Evolutionary conservation across 2,113 vertebrate species (phyloP).

Genomic region (Cyanocitta stelleri): DNA sequence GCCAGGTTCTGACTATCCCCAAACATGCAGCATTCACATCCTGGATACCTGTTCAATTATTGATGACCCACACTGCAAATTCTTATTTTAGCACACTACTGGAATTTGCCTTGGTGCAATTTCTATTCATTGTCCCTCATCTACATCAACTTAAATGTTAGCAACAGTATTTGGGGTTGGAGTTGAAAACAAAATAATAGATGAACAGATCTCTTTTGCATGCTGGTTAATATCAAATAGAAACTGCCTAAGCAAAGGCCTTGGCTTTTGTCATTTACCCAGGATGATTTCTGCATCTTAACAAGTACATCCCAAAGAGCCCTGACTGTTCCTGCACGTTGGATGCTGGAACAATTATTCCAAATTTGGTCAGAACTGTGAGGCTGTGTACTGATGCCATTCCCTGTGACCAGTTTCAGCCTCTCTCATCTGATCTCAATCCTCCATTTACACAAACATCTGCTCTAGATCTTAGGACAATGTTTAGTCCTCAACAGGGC

Average conservation of each 20-base stretch:
- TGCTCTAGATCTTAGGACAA: not conserved
- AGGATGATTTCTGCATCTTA: not conserved
- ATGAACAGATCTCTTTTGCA: not conserved
- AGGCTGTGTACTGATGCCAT: not conserved
- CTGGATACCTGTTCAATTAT: not conserved
- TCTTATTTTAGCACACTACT: not conserved
- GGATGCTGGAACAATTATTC: not conserved
- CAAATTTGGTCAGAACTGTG: not conserved
- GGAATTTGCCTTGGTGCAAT: not conserved
- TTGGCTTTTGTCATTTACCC: not conserved
- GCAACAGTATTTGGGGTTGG: not conserved
- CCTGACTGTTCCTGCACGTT: not conserved
- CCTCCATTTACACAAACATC: not conserved
- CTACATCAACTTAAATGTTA: not conserved
- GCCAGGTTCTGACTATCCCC: not conserved
- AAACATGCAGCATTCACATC: no score
- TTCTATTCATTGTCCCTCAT: not conserved
- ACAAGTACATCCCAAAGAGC: not conserved
- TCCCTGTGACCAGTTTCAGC: not conserved
- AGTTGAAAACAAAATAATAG: not conserved
- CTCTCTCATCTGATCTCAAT: not conserved
- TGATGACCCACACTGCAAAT: not conserved
- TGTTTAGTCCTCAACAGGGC: not conserved
- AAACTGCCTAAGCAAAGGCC: not conserved
- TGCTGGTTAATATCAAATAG: not conserved